Percentiles rank a stretch among this genome's conserved stretches.
phyloP scores from a whole-genome alignment of 2,113 vertebrate species.

The Platichthys flesus region DNA sequence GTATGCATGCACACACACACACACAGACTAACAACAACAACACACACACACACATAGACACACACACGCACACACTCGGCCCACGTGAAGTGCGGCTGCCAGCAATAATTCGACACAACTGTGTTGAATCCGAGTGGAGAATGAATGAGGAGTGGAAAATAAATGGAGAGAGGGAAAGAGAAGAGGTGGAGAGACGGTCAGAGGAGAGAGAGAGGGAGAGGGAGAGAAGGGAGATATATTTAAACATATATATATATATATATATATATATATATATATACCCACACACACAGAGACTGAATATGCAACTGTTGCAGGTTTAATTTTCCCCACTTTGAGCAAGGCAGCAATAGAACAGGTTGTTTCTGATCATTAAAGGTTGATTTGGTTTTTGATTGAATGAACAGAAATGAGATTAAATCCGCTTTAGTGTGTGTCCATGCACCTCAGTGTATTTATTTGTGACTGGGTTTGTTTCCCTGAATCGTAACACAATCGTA shows the following conservation, averaged over 20 bases:
- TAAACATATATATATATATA: no score
- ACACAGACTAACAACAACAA: conserved; percentile 10
- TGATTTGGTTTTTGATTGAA: no score
- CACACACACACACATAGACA: conserved; percentile 36
- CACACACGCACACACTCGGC: conserved; percentile 35
- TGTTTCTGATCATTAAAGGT: no score
- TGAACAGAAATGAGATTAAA: no score
- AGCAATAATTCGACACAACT: conserved; percentile 65
- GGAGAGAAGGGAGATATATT: background rate
- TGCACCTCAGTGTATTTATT: no score
- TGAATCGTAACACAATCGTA: no score
- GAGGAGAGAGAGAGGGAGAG: background rate
- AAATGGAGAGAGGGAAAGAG: background rate
- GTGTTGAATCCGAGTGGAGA: conserved; percentile 52
- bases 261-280: background rate
- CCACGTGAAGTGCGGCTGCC: conserved; percentile 51
- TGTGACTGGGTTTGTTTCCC: no score
- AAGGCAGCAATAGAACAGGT: no score
- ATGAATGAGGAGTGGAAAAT: conserved; percentile 49
- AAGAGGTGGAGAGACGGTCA: background rate
- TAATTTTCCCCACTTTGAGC: background rate
- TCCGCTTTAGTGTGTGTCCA: no score
- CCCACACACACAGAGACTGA: background rate
- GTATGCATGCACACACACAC: conserved; percentile 63
- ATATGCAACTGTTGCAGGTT: background rate